phyloP scores from a whole-genome alignment of 2,797 vertebrate genomes.

The Furcifer pardalis region DNA sequence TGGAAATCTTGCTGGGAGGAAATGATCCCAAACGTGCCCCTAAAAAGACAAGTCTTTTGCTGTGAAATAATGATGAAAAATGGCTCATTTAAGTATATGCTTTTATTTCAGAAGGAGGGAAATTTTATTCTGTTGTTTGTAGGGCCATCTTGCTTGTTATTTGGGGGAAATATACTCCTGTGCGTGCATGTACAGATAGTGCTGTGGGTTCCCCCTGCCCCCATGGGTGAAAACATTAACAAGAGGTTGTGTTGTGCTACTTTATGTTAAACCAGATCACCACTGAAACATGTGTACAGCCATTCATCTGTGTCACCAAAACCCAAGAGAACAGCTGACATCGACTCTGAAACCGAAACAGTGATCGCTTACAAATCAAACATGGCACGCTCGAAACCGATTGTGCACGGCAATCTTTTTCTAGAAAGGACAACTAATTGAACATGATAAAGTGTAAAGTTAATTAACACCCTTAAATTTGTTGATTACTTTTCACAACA shows the following conservation, averaged over 20 bases:
- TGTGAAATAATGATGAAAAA: slow-evolving; percentile 83
- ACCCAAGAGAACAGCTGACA: slow-evolving; percentile 85
- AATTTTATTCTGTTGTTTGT: slow-evolving; percentile 64
- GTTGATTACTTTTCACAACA: slow-evolving; percentile 92
- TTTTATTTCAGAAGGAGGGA: slow-evolving; percentile 65
- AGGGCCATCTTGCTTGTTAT: slow-evolving; percentile 16
- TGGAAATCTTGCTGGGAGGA: slow-evolving; percentile 77
- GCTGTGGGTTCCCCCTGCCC: slow-evolving; percentile 32
- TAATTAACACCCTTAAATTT: slow-evolving; percentile 99
- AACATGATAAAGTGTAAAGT: slow-evolving; percentile 99
- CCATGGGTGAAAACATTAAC: slow-evolving; percentile 67
- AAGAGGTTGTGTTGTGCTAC: slow-evolving; percentile 81
- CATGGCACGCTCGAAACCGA: slow-evolving; percentile 96
- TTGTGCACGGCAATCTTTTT: slow-evolving; percentile 89
- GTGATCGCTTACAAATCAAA: slow-evolving; percentile 89
- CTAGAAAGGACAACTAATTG: slow-evolving; percentile 95
- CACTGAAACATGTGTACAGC: slow-evolving; percentile 82
- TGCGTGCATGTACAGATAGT: background rate
- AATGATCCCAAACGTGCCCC: slow-evolving; percentile 78
- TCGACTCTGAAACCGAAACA: slow-evolving; percentile 80
- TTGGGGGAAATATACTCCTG: background rate
- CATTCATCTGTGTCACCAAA: slow-evolving; percentile 87
- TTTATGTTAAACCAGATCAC: slow-evolving; percentile 83
- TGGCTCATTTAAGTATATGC: slow-evolving; percentile 67
- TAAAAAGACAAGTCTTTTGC: slow-evolving; percentile 74